Percentiles rank a stretch among this genome's conserved stretches.
Conservation (phyloP, 2,113 vertebrate genomes). For the Oreochromis tanganicae region DNA sequence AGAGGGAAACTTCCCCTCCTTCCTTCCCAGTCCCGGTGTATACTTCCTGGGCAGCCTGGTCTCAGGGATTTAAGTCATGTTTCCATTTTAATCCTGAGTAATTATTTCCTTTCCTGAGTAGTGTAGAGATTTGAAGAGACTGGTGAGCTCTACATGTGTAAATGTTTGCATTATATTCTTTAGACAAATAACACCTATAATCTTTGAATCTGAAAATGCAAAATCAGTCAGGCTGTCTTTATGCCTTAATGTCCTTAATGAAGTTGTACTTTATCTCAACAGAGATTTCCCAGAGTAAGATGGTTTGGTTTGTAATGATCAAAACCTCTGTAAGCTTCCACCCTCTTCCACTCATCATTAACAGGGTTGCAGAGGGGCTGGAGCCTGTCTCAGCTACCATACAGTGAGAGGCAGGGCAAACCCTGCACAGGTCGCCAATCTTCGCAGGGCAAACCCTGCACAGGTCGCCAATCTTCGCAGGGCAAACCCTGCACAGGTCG, state of each 20-base stretch:
- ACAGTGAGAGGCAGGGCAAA: not conserved
- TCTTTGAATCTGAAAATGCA: not conserved
- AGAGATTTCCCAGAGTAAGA: not conserved
- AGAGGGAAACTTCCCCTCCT: not conserved
- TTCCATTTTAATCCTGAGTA: not conserved
- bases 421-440: rapidly evolving
- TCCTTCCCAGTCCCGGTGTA: not conserved
- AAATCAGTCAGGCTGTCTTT: rapidly evolving
- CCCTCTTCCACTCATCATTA: not conserved
- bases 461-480: rapidly evolving
- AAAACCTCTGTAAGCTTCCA: not conserved
- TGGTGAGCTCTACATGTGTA: not conserved
- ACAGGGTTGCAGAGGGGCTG: not conserved
- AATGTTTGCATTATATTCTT: not conserved
- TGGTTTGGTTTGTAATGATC: not conserved
- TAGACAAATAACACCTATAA: not conserved
- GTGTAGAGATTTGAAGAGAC: not conserved
- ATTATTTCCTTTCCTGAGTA: slow-evolving; percentile 7
- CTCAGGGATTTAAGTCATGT: not conserved
- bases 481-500: rapidly evolving
- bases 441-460: not conserved
- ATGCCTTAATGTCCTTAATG: not conserved
- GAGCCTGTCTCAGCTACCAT: rapidly evolving
- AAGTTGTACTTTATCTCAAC: not conserved
- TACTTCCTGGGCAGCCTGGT: not conserved